Percentiles rank a stretch among this genome's conserved stretches.
These are phyloP conservation scores for Sinocyclocheilus grahami DNA, from an alignment of 2,113 vertebrate species.

Conservation along the genomic window DNA sequence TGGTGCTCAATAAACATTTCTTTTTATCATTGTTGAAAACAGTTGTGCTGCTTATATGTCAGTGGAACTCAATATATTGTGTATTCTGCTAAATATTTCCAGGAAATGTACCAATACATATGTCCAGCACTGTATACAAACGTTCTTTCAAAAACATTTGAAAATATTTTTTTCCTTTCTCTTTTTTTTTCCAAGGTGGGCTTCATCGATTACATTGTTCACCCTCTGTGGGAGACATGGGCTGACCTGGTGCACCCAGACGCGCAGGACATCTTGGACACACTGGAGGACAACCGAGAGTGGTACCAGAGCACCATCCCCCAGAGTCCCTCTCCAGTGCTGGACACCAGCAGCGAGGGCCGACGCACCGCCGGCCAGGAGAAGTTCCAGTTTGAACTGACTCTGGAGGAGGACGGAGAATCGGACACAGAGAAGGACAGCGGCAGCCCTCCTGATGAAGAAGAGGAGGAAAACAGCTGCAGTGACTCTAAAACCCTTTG, in stretches of 20 bases:
- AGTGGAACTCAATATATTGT: too few relatives aligned
- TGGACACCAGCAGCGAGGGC: conserved; percentile 89
- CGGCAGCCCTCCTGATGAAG: conserved; percentile 93
- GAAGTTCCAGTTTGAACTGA: conserved; percentile 99
- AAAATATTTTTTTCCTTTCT: background rate
- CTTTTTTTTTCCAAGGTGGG: conserved; percentile 81
- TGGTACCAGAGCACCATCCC: conserved; percentile 99
- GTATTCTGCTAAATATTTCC: too few relatives aligned
- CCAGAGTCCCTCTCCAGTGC: conserved; percentile 93
- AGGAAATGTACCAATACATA: too few relatives aligned
- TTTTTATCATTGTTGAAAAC: too few relatives aligned
- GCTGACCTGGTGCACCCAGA: conserved; percentile 97
- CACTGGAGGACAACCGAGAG: conserved; percentile 97
- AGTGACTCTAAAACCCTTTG: conserved; percentile 98
- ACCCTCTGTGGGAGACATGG: conserved; percentile 99
- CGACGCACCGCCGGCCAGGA: conserved; percentile 86
- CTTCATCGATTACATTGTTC: conserved; percentile 99
- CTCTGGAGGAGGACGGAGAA: conserved; percentile 94
- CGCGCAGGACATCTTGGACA: conserved; percentile 97
- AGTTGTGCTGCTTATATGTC: too few relatives aligned
- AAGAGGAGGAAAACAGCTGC: conserved; percentile 91
- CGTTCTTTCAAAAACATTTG: too few relatives aligned
- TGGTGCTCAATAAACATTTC: too few relatives aligned
- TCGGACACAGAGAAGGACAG: conserved; percentile 97
- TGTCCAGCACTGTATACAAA: too few relatives aligned